phyloP scores from a whole-genome alignment of 1,140 invertebrate genomes.

The Ceratitis capitata region DNA sequence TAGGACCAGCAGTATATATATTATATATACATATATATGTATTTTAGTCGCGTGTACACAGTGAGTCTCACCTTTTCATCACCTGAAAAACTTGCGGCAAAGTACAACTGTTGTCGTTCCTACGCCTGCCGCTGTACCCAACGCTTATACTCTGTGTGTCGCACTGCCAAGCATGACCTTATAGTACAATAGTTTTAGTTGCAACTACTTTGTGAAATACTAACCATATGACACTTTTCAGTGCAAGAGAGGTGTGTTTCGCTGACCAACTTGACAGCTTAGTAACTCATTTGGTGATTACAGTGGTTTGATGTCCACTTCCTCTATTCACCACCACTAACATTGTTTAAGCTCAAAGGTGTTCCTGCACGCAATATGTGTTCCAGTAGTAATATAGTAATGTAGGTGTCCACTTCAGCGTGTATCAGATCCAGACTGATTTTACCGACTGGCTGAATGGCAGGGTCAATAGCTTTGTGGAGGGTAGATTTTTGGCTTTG shows the following conservation, averaged over 20 bases:
- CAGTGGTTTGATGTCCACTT: not conserved
- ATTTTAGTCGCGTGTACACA: not conserved
- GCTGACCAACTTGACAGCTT: too few species aligned
- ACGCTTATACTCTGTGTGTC: not conserved
- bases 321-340: not conserved
- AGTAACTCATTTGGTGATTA: not conserved
- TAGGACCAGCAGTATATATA: not conserved
- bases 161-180: not conserved
- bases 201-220: not conserved
- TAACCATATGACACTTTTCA: not conserved
- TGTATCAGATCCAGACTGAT: slow-evolving; percentile 20
- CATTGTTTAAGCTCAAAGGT: not conserved
- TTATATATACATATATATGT: too few species aligned
- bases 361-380: not conserved
- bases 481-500: not conserved
- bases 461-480: not conserved
- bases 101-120: not conserved
- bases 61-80: not conserved
- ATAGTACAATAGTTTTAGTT: not conserved
- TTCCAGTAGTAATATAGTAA: not conserved
- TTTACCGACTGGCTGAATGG: not conserved
- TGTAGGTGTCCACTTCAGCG: not conserved
- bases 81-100: not conserved
- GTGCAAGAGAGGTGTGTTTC: not conserved
- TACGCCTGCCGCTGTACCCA: not conserved